Percentiles rank a stretch among this genome's conserved stretches.
These are phyloP conservation scores for Nematopogon swammerdamellus DNA, from an alignment of 2,888 invertebrate genomes.

Conservation along the genomic window DNA sequence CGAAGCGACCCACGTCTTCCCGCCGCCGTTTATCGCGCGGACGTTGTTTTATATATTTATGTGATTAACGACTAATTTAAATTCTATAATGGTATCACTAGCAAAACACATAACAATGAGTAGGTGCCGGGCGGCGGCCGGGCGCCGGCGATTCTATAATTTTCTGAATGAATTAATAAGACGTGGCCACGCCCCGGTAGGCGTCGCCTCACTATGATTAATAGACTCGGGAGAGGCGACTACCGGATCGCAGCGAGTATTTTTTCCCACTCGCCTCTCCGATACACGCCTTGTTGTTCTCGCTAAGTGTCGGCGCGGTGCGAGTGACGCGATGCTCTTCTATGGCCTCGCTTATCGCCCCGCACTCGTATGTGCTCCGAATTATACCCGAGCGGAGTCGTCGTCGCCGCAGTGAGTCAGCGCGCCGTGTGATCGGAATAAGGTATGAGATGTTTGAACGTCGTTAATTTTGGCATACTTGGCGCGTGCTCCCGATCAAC, in stretches of 20 bases:
- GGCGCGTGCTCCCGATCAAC: too few relatives aligned
- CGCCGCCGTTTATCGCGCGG: background rate
- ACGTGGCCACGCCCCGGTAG: constrained; percentile 43
- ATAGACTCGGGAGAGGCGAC: constrained; percentile 36
- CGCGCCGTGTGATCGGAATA: too few relatives aligned
- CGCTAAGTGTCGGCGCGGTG: background rate
- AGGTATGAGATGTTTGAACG: too few relatives aligned
- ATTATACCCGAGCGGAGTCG: too few relatives aligned
- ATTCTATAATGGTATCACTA: background rate
- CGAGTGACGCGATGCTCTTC: background rate
- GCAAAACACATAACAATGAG: background rate
- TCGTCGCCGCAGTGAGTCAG: too few relatives aligned
- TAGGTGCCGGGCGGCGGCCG: constrained; percentile 11
- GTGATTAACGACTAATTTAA: background rate
- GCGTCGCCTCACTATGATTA: constrained; percentile 46
- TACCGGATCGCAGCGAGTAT: constrained; percentile 21
- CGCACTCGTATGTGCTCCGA: too few relatives aligned
- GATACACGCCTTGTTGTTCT: background rate
- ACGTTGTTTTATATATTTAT: background rate
- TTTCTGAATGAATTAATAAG: constrained; percentile 46
- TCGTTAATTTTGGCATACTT: too few relatives aligned
- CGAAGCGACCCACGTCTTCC: background rate
- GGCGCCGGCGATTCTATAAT: constrained; percentile 37
- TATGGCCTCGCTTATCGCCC: too few relatives aligned
- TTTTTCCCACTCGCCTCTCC: background rate